Evolutionary conservation across 2,113 vertebrate genomes (phyloP).

Genomic region (Trematocara nigrifrons): DNA sequence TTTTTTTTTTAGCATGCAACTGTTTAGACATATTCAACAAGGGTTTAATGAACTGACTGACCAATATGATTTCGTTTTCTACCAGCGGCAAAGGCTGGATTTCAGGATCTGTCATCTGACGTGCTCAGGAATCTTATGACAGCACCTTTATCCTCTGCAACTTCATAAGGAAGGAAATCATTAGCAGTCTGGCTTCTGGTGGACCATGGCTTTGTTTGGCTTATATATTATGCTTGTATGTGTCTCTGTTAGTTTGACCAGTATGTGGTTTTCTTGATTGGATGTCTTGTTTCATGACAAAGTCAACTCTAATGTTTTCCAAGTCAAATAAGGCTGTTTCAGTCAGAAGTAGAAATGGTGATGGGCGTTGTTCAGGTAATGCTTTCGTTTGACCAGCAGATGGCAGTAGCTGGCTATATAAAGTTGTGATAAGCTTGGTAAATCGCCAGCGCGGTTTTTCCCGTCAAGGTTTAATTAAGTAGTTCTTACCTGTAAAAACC

Average conservation of each 20-base stretch:
- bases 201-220: neutral
- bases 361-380: neutral
- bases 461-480: neutral
- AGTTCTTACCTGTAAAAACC: neutral
- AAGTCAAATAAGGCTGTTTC: neutral
- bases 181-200: neutral
- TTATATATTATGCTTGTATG: neutral
- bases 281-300: neutral
- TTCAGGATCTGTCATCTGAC: slow-evolving; percentile 61
- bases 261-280: neutral
- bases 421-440: neutral
- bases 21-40: neutral
- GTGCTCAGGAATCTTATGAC: slow-evolving; percentile 53
- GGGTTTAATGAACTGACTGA: neutral
- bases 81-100: slow-evolving; percentile 59
- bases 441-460: neutral
- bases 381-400: slow-evolving; percentile 37
- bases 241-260: neutral
- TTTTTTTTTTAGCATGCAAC: neutral
- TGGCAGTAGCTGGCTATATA: slow-evolving; percentile 38
- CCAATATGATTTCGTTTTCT: neutral
- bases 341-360: neutral
- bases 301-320: neutral
- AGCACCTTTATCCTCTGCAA: slow-evolving; percentile 22
- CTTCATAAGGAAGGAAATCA: slow-evolving; percentile 12